Conservation (phyloP, 2,113 vertebrate species). For the Elachura formosa region DNA sequence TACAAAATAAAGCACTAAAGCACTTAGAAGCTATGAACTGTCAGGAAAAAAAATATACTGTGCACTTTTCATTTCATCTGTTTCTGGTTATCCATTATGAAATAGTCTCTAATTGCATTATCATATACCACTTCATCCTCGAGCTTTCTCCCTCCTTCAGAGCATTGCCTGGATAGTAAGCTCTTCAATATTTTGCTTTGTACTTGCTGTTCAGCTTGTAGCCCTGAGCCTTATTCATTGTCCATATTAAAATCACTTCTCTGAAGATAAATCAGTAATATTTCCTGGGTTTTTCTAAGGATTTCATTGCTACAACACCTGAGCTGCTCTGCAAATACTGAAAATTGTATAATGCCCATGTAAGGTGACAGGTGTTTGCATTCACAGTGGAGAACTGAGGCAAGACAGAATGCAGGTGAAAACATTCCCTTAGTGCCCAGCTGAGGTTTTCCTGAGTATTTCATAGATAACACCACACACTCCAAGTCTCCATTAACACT, state of each 20-base stretch:
- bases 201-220: background rate
- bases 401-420: background rate
- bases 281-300: background rate
- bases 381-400: background rate
- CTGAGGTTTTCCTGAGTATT: background rate
- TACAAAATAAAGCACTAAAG: background rate
- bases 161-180: background rate
- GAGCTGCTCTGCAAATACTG: background rate
- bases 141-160: background rate
- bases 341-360: background rate
- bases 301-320: background rate
- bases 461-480: background rate
- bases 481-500: background rate
- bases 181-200: background rate
- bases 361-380: background rate
- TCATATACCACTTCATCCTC: background rate
- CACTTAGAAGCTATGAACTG: background rate
- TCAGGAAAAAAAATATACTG: background rate
- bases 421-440: background rate
- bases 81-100: background rate
- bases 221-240: background rate
- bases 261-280: background rate
- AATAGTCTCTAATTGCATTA: background rate
- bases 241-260: background rate
- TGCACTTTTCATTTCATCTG: background rate